phyloP scores from a whole-genome alignment of 2,797 vertebrate genomes.

The Kryptopterus vitreolus region DNA sequence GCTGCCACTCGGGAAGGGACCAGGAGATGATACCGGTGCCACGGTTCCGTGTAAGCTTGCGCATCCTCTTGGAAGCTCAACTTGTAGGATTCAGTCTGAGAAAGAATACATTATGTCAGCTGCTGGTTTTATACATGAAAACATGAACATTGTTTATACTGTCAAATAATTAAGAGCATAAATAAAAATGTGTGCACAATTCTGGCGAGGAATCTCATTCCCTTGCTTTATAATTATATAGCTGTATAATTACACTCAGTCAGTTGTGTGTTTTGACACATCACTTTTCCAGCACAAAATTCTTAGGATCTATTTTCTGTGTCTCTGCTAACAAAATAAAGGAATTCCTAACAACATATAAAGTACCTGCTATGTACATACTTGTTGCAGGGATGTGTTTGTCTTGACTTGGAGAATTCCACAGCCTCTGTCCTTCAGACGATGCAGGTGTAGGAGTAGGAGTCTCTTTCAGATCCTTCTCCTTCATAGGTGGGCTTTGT shows the following conservation, averaged over 20 bases:
- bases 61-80: constrained; percentile 80
- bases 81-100: constrained; percentile 87
- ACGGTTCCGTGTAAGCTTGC: constrained; percentile 74
- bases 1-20: constrained; percentile 69
- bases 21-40: constrained; percentile 81
- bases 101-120: neutral
- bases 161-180: no score
- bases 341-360: no score
- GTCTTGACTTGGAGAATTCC: constrained; percentile 84
- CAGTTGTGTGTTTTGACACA: neutral
- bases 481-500: constrained; percentile 74
- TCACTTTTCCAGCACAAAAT: neutral
- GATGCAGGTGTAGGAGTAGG: constrained; percentile 58
- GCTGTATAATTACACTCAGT: no score
- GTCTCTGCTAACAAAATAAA: no score
- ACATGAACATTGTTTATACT: neutral
- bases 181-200: neutral
- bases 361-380: constrained; percentile 66
- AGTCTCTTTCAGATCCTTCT: constrained; percentile 81
- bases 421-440: constrained; percentile 78
- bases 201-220: neutral
- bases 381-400: constrained; percentile 91
- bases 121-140: neutral
- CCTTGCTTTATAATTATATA: neutral
- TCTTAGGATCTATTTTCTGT: no score